Evolutionary conservation across 64 coral and sea anemone species (phyloP), one percentile per base, ranked within the genome.

Genomic region (Dendrophyllia cribrosa): DNA sequence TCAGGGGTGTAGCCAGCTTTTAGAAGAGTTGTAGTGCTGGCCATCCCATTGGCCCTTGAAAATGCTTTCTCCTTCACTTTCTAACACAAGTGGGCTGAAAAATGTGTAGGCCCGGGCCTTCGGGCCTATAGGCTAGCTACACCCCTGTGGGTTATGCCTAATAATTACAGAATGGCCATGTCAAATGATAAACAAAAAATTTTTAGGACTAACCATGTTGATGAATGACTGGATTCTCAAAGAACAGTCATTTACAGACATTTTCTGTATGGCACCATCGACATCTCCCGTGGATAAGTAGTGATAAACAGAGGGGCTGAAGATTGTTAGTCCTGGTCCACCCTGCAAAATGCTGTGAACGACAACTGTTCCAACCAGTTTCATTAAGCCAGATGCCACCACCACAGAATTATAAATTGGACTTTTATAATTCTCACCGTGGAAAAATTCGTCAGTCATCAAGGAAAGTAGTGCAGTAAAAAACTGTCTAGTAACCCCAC

Each of bases 301-400:
- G 24, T 89, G 66, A 60, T 89, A 89, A 20, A 89, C 7, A 45
- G 74, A 61, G 20, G 75, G 88, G 13, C 56, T 50, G 74, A 89
- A 89, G 17, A 85, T 85, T 7, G 58, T 60, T n/a, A 92, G 15
- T 19, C 89, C 89, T n/a, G 89, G 89, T 4, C 89, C 89, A 60
- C 89, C 89, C 24, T 84, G 89, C 10, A 92, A 45, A 43, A 92
- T 85, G 50, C 79, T 92, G 58, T 92, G 89, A 66, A 92, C 78
- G 46, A 86, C 74, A 19, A 92, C 76, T 20, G 7, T 76, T 3
- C 90, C 90, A 76, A 66, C 62, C 0, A 92, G 23, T 24, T 86
- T 92, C 81, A 92, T 76, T 9, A 92, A n/a, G 20, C 81, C 79
- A 21, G 79, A 76, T 76, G 80, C 90, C 58, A 86, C 90, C 43